These are phyloP conservation scores for Hassar affinis DNA, from an alignment of 2,113 vertebrate genomes.

Conservation along the genomic window DNA sequence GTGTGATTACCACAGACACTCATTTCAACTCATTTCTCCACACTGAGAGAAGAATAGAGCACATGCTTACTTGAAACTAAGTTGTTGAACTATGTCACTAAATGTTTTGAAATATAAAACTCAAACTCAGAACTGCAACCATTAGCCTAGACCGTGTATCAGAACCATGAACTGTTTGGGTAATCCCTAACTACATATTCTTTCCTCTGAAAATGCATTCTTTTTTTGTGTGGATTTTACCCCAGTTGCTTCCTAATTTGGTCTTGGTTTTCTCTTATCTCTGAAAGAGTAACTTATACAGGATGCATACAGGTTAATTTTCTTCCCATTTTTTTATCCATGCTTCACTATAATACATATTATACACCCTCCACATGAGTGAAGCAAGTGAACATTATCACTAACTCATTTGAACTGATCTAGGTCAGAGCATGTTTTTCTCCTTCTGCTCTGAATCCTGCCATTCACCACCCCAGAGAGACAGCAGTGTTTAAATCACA, in stretches of 20 bases:
- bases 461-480: conserved; percentile 21
- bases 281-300: neutral
- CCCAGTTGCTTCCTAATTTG: too few relatives aligned
- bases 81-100: neutral
- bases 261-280: neutral
- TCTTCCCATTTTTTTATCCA: neutral
- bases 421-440: neutral
- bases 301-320: too few relatives aligned
- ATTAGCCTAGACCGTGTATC: neutral
- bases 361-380: neutral
- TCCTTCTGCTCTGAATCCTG: neutral
- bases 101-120: neutral
- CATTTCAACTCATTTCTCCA: neutral
- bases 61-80: neutral
- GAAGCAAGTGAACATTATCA: conserved; percentile 12
- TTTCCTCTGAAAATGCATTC: too few relatives aligned
- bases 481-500: conserved; percentile 50
- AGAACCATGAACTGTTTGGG: neutral
- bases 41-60: neutral
- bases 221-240: too few relatives aligned
- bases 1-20: neutral
- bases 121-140: neutral
- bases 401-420: conserved; percentile 3
- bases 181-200: neutral
- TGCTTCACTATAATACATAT: neutral